These are phyloP conservation scores for Acrobasis repandana DNA, from an alignment of 2,888 invertebrate species.

Conservation along the genomic window DNA sequence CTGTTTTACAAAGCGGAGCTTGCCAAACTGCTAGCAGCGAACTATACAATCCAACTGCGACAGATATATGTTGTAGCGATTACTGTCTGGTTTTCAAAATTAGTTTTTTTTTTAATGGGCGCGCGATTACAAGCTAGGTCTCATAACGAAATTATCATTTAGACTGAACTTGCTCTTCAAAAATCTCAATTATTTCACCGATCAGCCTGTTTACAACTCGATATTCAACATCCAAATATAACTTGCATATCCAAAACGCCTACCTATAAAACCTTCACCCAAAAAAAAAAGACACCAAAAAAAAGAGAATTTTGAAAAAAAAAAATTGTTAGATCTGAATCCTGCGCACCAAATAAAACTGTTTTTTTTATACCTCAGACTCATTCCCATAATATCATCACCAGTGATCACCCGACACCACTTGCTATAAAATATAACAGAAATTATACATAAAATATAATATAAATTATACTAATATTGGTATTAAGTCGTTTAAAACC, in stretches of 20 bases:
- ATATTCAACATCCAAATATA: constrained; percentile 25
- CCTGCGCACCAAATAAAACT: constrained; percentile 31
- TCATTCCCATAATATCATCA: constrained; percentile 90
- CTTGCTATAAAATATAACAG: constrained; percentile 66
- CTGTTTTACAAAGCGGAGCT: no score
- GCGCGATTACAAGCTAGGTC: no score
- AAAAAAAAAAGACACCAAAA: constrained; percentile 37
- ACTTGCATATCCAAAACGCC: constrained; percentile 22
- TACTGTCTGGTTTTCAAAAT: no score
- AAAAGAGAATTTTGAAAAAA: constrained; percentile 23
- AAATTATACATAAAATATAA: constrained; percentile 34
- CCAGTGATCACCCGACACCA: constrained; percentile 85
- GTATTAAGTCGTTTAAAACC: constrained; percentile 31
- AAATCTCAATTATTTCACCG: background rate
- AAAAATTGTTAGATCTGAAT: constrained; percentile 25
- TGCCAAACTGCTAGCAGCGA: no score
- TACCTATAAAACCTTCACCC: constrained; percentile 37
- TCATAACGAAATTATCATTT: no score
- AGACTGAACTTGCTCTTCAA: no score
- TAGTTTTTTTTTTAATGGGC: no score
- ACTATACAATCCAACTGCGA: no score
- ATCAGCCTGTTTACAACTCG: background rate
- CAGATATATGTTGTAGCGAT: no score
- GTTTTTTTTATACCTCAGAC: constrained; percentile 84
- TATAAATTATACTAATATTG: constrained; percentile 20